phyloP scores from a whole-genome alignment of 2,888 invertebrate species.

The Hypolimnas misippus region DNA sequence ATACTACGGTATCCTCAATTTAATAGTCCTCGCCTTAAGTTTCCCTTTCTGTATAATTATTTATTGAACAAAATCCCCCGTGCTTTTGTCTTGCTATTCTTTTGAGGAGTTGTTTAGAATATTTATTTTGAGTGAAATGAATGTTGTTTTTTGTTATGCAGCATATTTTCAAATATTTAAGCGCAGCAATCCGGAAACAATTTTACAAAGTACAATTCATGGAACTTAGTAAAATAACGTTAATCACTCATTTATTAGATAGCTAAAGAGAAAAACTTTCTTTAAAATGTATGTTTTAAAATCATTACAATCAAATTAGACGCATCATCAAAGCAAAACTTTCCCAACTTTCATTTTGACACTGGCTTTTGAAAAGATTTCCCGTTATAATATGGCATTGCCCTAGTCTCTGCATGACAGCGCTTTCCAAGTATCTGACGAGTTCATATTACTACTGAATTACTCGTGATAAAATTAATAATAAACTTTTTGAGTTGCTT shows the following conservation, averaged over 20 bases:
- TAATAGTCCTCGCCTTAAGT: constrained; percentile 16
- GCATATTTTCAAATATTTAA: background rate
- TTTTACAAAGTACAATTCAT: background rate
- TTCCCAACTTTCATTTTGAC: constrained; percentile 77
- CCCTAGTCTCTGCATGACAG: constrained; percentile 66
- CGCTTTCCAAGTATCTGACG: constrained; percentile 50
- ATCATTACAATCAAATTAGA: constrained; percentile 21
- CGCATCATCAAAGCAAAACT: constrained; percentile 49
- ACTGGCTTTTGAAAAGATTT: constrained; percentile 62
- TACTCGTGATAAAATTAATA: background rate
- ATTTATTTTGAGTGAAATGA: background rate
- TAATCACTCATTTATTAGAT: background rate
- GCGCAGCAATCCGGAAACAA: background rate
- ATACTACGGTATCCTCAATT: constrained; percentile 1
- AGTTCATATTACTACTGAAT: constrained; percentile 11
- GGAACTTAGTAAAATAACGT: background rate
- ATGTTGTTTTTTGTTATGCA: background rate
- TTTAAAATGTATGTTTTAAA: background rate
- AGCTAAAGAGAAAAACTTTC: background rate
- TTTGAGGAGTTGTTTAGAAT: background rate
- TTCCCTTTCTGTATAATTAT: background rate
- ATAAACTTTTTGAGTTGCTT: background rate
- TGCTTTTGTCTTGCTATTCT: background rate
- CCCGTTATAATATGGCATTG: constrained; percentile 71
- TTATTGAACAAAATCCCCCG: background rate